phyloP scores from a whole-genome alignment of 1,140 invertebrate species.

The Drosophila sp. region DNA sequence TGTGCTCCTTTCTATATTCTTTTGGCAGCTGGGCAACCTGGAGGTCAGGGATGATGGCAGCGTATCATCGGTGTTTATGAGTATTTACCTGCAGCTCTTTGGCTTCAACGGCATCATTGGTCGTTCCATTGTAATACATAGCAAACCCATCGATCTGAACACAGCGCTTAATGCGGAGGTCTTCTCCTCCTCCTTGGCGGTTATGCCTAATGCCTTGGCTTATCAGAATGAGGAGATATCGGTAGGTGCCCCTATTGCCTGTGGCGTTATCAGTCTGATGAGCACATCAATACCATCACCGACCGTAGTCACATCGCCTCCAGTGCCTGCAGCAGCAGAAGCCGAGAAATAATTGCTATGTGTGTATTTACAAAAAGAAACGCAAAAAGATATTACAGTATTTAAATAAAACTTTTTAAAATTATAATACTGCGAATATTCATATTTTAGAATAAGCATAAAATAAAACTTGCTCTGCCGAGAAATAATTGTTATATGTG shows the following conservation, averaged over 20 bases:
- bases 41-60: constrained; percentile 80
- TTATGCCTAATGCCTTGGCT: constrained; percentile 65
- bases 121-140: constrained; percentile 80
- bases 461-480: no score
- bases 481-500: no score
- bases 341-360: neutral
- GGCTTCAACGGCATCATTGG: constrained; percentile 83
- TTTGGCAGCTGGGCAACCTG: constrained; percentile 75
- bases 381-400: no score
- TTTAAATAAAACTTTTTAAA: neutral
- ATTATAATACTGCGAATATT: no score
- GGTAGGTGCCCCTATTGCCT: constrained; percentile 72
- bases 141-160: constrained; percentile 81
- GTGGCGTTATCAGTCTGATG: constrained; percentile 82
- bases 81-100: constrained; percentile 74
- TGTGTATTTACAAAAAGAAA: neutral
- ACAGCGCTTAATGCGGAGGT: constrained; percentile 78
- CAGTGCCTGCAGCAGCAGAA: neutral
- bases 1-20: neutral
- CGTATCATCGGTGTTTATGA: constrained; percentile 71
- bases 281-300: constrained; percentile 41
- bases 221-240: constrained; percentile 83
- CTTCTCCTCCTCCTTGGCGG: constrained; percentile 68
- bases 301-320: neutral
- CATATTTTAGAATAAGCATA: neutral